A percentile compares a stretch with the other conserved stretches of the same genome.
Evolutionary conservation across 2,888 invertebrate species (phyloP).

Genomic region (Campoplex nolae): DNA sequence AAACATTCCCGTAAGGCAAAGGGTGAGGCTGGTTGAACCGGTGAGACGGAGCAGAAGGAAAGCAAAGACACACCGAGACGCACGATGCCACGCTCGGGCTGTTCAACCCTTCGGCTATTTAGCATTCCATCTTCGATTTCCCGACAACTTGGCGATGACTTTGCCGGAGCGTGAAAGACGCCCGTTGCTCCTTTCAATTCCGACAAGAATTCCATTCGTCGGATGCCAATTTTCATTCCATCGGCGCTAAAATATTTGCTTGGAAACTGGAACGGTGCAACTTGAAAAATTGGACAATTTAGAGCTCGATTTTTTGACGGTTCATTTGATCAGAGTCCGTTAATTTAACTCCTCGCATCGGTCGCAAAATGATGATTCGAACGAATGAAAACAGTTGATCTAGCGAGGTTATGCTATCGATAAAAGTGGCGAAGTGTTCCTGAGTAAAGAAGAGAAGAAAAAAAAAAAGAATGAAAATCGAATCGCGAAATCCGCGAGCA

Average conservation of each 20-base stretch:
- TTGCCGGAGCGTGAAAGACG: conserved; percentile 43
- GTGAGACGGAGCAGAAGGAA: conserved; percentile 56
- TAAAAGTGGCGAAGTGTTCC: conserved; percentile 44
- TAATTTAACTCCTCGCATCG: no score
- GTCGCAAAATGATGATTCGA: not conserved
- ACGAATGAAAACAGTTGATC: not conserved
- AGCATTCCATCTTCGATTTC: conserved; percentile 84
- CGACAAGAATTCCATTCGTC: conserved; percentile 26
- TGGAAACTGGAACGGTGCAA: not conserved
- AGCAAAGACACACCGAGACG: conserved; percentile 66
- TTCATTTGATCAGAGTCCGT: no score
- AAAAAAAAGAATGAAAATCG: not conserved
- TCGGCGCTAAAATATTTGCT: not conserved
- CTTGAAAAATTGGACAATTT: no score
- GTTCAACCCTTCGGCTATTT: conserved; percentile 83
- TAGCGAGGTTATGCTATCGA: conserved; percentile 1
- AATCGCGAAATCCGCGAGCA: conserved; percentile 22
- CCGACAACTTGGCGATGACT: conserved; percentile 74
- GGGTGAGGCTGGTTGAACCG: conserved; percentile 48
- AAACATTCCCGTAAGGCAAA: conserved; percentile 37
- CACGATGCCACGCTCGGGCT: conserved; percentile 26
- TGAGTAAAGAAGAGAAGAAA: conserved; percentile 13
- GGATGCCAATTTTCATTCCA: conserved; percentile 32
- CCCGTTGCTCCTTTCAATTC: conserved; percentile 20
- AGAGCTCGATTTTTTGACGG: no score